Conservation (phyloP, 2,797 vertebrate genomes). For the Anniella stebbinsi region DNA sequence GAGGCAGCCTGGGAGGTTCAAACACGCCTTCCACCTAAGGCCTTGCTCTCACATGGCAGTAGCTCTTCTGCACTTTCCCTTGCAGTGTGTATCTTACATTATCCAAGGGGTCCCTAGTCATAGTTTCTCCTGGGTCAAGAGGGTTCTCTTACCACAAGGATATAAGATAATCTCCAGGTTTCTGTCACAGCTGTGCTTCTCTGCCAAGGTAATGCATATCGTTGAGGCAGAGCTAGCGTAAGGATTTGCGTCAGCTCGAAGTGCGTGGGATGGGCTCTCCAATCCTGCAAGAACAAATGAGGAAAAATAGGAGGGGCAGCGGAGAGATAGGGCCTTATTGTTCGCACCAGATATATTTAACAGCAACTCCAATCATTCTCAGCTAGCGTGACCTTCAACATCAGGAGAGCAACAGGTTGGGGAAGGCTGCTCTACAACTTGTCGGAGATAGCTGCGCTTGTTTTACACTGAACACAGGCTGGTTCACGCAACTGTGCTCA, state of each 20-base stretch:
- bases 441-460: not conserved
- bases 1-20: not conserved
- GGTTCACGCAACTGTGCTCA: not conserved
- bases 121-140: not conserved
- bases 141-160: slow-evolving; percentile 87
- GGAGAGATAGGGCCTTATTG: not conserved
- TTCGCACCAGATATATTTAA: not conserved
- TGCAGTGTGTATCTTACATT: not conserved
- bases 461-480: not conserved
- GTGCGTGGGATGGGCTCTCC: slow-evolving; percentile 93
- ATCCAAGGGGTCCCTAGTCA: not conserved
- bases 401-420: too few species aligned
- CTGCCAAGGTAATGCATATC: slow-evolving; percentile 93
- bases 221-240: slow-evolving; percentile 91
- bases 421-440: not conserved
- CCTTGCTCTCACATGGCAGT: not conserved
- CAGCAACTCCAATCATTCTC: not conserved
- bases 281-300: slow-evolving; percentile 81
- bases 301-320: not conserved
- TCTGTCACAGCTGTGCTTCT: slow-evolving; percentile 90
- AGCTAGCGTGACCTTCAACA: too few species aligned
- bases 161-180: slow-evolving; percentile 94
- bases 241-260: slow-evolving; percentile 93
- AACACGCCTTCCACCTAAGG: accelerated
- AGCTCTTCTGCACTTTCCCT: not conserved